Conservation (phyloP, 2,888 invertebrate species). For the Megastigmus dorsalis region DNA sequence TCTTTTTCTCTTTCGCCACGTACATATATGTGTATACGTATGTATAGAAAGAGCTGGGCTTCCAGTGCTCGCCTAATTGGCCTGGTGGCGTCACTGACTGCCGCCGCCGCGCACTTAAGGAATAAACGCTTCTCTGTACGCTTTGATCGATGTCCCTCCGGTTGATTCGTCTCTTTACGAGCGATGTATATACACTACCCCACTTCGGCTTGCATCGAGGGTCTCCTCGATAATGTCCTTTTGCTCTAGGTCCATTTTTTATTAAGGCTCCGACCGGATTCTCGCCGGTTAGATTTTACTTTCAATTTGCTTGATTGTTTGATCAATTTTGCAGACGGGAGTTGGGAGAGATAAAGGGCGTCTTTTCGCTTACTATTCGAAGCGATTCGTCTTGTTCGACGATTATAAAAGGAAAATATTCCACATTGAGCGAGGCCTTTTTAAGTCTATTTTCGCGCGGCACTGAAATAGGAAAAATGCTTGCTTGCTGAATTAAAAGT, state of each 20-base stretch:
- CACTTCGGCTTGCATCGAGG: background rate
- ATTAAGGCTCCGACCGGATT: background rate
- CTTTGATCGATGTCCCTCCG: constrained; percentile 39
- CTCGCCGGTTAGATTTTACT: background rate
- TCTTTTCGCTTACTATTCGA: too few relatives aligned
- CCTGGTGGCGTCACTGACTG: background rate
- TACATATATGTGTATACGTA: too few relatives aligned
- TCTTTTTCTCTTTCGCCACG: background rate
- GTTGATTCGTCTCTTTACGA: background rate
- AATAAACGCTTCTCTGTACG: constrained; percentile 36
- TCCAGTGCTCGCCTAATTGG: constrained; percentile 41
- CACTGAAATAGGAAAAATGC: too few relatives aligned
- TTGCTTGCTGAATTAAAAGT: too few relatives aligned
- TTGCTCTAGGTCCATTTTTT: too few relatives aligned
- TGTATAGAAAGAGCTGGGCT: too few relatives aligned
- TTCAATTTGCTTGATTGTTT: background rate
- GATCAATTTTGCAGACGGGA: too few relatives aligned
- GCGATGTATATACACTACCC: background rate
- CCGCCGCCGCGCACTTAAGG: constrained; percentile 35
- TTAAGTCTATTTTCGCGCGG: too few relatives aligned
- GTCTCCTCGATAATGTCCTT: constrained; percentile 1
- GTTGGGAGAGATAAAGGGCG: too few relatives aligned
- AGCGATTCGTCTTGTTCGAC: too few relatives aligned
- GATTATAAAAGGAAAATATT: too few relatives aligned
- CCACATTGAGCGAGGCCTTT: too few relatives aligned